Evolutionary conservation across 2,113 vertebrate species (phyloP).

Genomic region (Lophochroa leadbeateri): DNA sequence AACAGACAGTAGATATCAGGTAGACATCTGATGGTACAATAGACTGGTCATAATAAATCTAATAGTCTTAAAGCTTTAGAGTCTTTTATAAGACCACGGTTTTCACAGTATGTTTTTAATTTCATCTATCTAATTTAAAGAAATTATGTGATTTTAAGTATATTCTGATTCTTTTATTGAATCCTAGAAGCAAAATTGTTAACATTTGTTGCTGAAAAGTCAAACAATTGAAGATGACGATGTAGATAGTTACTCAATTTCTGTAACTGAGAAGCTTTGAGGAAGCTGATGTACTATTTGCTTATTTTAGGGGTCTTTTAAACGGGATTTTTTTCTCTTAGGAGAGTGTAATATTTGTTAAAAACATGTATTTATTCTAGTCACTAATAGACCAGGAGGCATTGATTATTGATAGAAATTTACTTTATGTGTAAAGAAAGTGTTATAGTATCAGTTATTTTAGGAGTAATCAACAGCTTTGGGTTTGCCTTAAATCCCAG

Average conservation of each 20-base stretch:
- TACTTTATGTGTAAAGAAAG: not conserved
- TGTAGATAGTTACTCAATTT: not conserved
- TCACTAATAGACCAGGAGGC: not conserved
- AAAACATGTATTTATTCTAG: not conserved
- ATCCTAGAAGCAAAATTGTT: not conserved
- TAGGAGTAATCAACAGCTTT: not conserved
- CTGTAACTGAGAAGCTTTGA: not conserved
- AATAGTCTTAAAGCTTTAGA: not conserved
- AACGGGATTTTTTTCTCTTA: not conserved
- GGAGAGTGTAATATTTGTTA: not conserved
- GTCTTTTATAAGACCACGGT: not conserved
- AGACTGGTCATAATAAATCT: not conserved
- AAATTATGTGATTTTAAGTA: not conserved
- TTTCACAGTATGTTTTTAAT: not conserved
- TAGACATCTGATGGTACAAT: not conserved
- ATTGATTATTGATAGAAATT: not conserved
- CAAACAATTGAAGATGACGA: not conserved
- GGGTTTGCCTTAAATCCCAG: not conserved
- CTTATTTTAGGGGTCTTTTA: not conserved
- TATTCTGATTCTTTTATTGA: not conserved
- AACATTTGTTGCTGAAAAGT: not conserved
- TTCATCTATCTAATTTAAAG: not conserved
- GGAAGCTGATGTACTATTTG: not conserved
- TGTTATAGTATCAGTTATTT: not conserved
- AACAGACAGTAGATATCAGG: not conserved